Conservation (phyloP, 2,888 invertebrate species). For the Imbricaverruca yamaguchii region DNA sequence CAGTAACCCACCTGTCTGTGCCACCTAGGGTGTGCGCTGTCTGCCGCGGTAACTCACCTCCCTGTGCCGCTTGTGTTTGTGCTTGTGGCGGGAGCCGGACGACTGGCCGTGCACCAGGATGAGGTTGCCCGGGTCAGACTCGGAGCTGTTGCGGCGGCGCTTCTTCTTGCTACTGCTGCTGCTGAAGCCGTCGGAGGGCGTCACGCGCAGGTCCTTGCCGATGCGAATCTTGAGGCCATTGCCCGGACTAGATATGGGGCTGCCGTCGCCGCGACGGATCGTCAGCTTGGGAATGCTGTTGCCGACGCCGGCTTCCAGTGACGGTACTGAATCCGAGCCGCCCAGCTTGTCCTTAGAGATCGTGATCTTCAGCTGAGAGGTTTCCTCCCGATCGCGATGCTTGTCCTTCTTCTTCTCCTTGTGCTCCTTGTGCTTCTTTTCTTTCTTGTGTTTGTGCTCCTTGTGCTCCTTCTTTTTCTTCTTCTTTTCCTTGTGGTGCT, state of each 20-base stretch:
- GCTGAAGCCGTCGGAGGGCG: not conserved
- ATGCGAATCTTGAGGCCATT: not conserved
- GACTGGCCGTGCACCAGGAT: not conserved
- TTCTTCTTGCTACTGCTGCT: not conserved
- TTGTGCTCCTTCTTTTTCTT: slow-evolving; percentile 30
- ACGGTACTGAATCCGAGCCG: not conserved
- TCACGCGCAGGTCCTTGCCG: not conserved
- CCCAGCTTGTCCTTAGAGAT: slow-evolving; percentile 8
- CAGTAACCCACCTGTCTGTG: too few relatives aligned
- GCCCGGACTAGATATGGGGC: not conserved
- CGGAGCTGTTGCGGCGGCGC: not conserved
- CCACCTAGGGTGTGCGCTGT: too few relatives aligned
- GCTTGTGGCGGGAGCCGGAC: not conserved
- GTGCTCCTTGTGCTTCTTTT: slow-evolving; percentile 33
- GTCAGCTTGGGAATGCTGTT: not conserved
- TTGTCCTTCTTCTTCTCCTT: slow-evolving; percentile 32
- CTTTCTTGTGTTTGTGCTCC: slow-evolving; percentile 32
- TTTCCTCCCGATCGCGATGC: slow-evolving; percentile 25
- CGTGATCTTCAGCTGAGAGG: not conserved
- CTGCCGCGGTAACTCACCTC: not conserved
- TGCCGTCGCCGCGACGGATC: not conserved
- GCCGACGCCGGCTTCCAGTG: not conserved
- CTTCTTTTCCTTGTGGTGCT: slow-evolving; percentile 30
- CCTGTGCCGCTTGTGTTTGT: slow-evolving; percentile 8
- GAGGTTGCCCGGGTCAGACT: not conserved